These are phyloP conservation scores for Drosophila sproati DNA, from an alignment of 1,140 invertebrate species.

Conservation along the genomic window DNA sequence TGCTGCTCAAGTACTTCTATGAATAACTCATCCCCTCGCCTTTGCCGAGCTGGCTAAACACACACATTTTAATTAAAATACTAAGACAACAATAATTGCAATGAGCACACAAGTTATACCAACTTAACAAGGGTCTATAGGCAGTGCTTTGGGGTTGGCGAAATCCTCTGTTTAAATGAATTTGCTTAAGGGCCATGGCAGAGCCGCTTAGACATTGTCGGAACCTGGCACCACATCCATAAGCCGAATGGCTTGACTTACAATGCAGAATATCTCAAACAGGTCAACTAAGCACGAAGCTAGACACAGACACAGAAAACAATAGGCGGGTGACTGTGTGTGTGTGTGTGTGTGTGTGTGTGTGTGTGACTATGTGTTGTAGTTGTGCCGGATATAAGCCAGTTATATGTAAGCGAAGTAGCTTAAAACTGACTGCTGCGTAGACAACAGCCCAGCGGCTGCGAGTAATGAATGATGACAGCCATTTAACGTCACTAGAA, in stretches of 20 bases:
- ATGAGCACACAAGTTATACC: conserved; percentile 1
- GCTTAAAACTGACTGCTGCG: conserved; percentile 52
- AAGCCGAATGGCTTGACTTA: conserved; percentile 27
- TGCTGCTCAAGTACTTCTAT: background rate
- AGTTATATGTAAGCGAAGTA: conserved; percentile 59
- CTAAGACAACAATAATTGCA: conserved; percentile 76
- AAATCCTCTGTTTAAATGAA: conserved; percentile 27
- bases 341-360: conserved; percentile 12
- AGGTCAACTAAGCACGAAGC: conserved; percentile 19
- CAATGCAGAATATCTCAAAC: conserved; percentile 19
- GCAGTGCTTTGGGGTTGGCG: background rate
- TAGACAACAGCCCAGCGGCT: conserved; percentile 69
- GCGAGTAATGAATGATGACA: conserved; percentile 81
- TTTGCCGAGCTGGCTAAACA: conserved; percentile 39
- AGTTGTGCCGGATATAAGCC: conserved; percentile 47
- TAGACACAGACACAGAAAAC: conserved; percentile 3
- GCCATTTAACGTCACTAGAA: conserved; percentile 66
- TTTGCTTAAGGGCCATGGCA: conserved; percentile 26
- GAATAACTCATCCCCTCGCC: background rate
- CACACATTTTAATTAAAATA: conserved; percentile 83
- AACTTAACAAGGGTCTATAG: background rate
- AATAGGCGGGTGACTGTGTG: too few relatives aligned
- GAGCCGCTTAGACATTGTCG: background rate
- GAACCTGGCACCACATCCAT: conserved; percentile 7
- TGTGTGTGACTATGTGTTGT: conserved; percentile 16